Evolutionary conservation across 2,113 vertebrate species (phyloP), one percentile per base, ranked within the genome.

Genomic region (Trogon surrucura): DNA sequence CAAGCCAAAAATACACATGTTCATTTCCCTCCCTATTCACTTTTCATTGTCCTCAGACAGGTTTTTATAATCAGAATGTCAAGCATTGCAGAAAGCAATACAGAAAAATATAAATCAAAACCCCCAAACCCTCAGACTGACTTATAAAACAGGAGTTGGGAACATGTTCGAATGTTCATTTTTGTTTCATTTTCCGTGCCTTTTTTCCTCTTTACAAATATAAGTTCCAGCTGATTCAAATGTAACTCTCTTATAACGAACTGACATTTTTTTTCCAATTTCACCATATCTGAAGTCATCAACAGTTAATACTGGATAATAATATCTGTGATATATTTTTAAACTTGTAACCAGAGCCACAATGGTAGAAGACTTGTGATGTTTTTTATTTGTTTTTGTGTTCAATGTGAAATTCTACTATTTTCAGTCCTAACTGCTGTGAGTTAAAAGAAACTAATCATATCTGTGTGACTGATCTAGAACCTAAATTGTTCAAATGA

Each of bases 121-220:
- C 13, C 44, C 73, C 57, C 80, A 69, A n/a, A 0, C 2, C 13
- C 13, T 36, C 26, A 77, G 15, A 44, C 0, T 14, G 23, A 5
- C 21, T 89, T n/a, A 66, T 0, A 0, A 71, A 48, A 57, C 18
- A 70, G 21, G 25, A 77, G 4, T 26, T 70, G n/a, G 36, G 3
- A 56, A 80, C 12, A 11, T 27, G 8, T 4, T 82, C 56, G 5
- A 32, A 9, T 70, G 23, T 11, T 73, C 4, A 57, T 51, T 80
- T 91, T 90, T 72, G 9, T 66, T 93, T 65, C 8, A 56, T 85
- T 86, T 92, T 60, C 25, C 13, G 11, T 80, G 19, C 1, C 1
- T 38, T 87, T 75, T 54, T 30, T 13, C 48, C 88, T 85, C 30
- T 47, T 80, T 82, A 38, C 9, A 78, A 12, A 9, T 56, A 3